Evolutionary conservation across 2,888 invertebrate species (phyloP).

Genomic region (Parnassius smintheus): DNA sequence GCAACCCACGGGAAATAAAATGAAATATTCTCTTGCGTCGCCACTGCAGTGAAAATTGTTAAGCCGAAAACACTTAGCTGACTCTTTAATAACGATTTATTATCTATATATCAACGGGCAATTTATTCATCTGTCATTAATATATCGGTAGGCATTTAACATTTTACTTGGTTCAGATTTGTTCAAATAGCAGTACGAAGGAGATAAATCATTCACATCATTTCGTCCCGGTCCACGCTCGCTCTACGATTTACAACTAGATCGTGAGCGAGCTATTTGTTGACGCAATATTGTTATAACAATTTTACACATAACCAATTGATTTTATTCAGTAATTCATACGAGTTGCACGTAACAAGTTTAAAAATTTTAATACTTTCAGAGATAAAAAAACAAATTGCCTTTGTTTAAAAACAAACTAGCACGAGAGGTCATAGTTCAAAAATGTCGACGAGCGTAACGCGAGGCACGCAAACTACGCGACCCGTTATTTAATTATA

Average conservation of each 20-base stretch:
- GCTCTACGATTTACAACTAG: slow-evolving; percentile 39
- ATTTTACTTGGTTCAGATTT: slow-evolving; percentile 5
- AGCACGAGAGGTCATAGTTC: slow-evolving; percentile 12
- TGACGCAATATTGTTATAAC: slow-evolving; percentile 34
- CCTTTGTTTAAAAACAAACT: neutral
- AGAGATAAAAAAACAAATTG: too few species aligned
- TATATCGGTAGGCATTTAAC: slow-evolving; percentile 2
- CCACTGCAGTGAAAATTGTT: too few species aligned
- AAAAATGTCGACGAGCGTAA: slow-evolving; percentile 22
- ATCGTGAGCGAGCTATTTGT: slow-evolving; percentile 56
- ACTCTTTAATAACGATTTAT: too few species aligned
- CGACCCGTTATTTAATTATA: slow-evolving; percentile 28
- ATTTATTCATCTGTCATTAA: neutral
- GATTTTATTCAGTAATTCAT: slow-evolving; percentile 36
- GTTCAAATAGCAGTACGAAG: neutral
- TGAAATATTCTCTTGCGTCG: too few species aligned
- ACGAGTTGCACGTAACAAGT: slow-evolving; percentile 30
- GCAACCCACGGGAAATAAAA: too few species aligned
- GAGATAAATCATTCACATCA: slow-evolving; percentile 44
- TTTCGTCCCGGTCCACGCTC: slow-evolving; percentile 35
- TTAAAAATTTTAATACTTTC: too few species aligned
- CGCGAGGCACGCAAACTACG: neutral
- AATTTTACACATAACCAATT: slow-evolving; percentile 39
- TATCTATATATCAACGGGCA: too few species aligned
- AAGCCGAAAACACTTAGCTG: too few species aligned